Percentiles rank a stretch among this genome's conserved stretches.
phyloP scores from a whole-genome alignment of 1,140 invertebrate species.

The Archegozetes longisetosus region DNA sequence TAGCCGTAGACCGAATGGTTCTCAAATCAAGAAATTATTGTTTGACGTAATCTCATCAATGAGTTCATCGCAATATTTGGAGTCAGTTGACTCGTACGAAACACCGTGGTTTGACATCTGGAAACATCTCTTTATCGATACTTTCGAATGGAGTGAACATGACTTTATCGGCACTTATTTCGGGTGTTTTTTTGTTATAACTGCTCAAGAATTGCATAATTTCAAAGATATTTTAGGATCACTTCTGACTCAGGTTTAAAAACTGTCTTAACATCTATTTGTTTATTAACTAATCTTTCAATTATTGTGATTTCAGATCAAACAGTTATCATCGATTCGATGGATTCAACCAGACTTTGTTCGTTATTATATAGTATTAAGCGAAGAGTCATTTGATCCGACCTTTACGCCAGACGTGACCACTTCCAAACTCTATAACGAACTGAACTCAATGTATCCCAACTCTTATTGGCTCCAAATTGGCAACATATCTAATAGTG shows the following conservation, averaged over 20 bases:
- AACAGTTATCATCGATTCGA: conserved; percentile 2
- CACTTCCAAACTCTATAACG: neutral
- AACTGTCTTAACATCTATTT: neutral
- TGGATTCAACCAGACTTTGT: conserved; percentile 5
- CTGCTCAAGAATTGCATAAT: conserved; percentile 11
- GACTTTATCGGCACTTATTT: conserved; percentile 18
- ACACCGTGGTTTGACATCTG: conserved; percentile 20
- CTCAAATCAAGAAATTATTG: conserved; percentile 6
- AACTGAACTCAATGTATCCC: conserved; percentile 3
- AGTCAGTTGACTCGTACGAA: neutral
- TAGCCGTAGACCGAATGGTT: conserved; percentile 4
- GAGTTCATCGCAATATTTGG: neutral
- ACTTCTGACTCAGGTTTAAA: conserved; percentile 9
- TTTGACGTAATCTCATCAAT: conserved; percentile 10
- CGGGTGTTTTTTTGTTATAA: conserved; percentile 17
- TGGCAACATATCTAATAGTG: neutral
- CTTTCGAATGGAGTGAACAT: conserved; percentile 12
- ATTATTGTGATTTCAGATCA: conserved; percentile 11
- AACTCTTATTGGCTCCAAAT: conserved; percentile 7
- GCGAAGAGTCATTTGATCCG: conserved; percentile 5
- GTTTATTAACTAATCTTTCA: conserved; percentile 9
- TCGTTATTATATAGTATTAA: conserved; percentile 3
- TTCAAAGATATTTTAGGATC: conserved; percentile 9
- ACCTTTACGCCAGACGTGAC: neutral
- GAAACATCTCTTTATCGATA: conserved; percentile 14